Evolutionary conservation across 1,140 invertebrate genomes (phyloP), one percentile per base, ranked within the genome.

Genomic region (Leguminivora glycinivorella): DNA sequence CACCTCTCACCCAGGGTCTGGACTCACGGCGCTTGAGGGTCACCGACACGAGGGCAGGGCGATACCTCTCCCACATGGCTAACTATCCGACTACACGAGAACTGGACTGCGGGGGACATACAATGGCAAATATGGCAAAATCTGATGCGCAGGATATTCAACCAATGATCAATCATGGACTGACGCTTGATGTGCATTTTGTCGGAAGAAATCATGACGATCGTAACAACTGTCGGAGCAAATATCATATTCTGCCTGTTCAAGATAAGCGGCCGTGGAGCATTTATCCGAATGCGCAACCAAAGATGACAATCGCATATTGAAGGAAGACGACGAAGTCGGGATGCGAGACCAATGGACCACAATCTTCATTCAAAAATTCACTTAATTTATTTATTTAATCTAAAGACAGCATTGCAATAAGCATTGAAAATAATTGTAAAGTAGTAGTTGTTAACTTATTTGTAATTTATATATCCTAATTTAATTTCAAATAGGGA

Each of bases 1-100:
- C 83, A 88, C 80, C 71, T 78, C 83, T 87, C 87, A 85, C 75
- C 72, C 83, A 85, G 83, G 86, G 83, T 75, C 76, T 70, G 71
- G 80, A 63, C 26, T 63, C 58, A 63, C 17, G 80, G 69, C 71
- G 67, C 74, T 70, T 67, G 66, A 70, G 74, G 70, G 43, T 76
- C 67, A 58, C 60, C 34, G 22, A 52, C 47, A 52, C 70, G 73
- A 66, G 77, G 73, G 72, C 71, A 58, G 71, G 72, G 73, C 74
- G 22, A 47, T 56, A 71, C 40, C 14, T 9, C 47, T 66, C 56
- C 73, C 69, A 67, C 69, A 71, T 66, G 47, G 71, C 56, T 67
- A 68, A 67, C 68, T 72, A 63, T 70, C 68, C 70, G 60, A 25
- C 14, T 29, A 29, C 24, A n/a, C 10, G 24, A 58, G 19, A 4